A percentile compares a stretch with the other conserved stretches of the same genome.
These are phyloP conservation scores for Gibbula magus DNA, from an alignment of 2,888 invertebrate species.

Conservation along the genomic window DNA sequence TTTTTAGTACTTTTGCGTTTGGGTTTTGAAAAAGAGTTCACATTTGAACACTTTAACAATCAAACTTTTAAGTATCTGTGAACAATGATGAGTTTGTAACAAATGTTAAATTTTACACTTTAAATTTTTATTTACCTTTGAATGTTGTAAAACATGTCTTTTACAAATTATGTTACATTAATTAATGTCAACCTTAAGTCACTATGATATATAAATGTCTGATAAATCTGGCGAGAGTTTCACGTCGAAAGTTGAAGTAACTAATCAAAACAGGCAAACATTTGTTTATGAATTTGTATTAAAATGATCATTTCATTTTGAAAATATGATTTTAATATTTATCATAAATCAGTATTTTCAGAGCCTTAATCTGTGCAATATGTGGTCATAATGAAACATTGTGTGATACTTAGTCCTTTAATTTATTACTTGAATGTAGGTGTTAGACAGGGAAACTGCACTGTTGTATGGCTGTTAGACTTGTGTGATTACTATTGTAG, in stretches of 20 bases:
- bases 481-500: conserved; percentile 10
- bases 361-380: neutral
- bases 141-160: neutral
- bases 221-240: too few species aligned
- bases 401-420: neutral
- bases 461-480: neutral
- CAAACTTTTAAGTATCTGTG: too few species aligned
- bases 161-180: neutral
- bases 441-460: neutral
- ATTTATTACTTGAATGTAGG: neutral
- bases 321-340: too few species aligned
- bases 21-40: too few species aligned
- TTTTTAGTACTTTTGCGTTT: neutral
- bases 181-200: neutral
- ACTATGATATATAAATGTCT: neutral
- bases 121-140: neutral
- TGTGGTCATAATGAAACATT: neutral
- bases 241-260: too few species aligned
- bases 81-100: neutral
- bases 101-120: neutral
- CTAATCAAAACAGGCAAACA: too few species aligned
- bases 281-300: too few species aligned
- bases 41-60: too few species aligned
- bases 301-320: too few species aligned
- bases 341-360: neutral